These are phyloP conservation scores for Drosophila suboccidentalis DNA, from an alignment of 2,888 invertebrate genomes.

Conservation along the genomic window DNA sequence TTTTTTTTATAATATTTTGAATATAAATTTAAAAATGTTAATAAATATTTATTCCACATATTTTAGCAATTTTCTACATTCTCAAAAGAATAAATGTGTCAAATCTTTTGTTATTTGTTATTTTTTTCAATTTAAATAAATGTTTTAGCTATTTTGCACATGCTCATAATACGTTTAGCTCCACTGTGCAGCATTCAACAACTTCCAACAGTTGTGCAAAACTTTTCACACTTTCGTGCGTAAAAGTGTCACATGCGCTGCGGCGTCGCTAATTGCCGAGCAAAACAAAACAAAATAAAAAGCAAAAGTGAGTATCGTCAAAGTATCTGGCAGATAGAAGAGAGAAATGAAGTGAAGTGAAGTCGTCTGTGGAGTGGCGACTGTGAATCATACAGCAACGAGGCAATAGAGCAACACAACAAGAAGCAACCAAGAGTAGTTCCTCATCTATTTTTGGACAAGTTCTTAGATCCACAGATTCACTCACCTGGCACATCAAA, in stretches of 20 bases:
- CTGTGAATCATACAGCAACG: conserved; percentile 65
- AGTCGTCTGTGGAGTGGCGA: conserved; percentile 46
- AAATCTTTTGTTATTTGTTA: too few species aligned
- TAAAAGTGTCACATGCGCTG: conserved; percentile 75
- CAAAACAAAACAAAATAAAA: conserved; percentile 45
- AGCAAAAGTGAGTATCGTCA: conserved; percentile 63
- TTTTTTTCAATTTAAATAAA: too few species aligned
- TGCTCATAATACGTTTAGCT: not conserved
- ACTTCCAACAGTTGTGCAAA: conserved; percentile 58
- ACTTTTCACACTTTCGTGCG: conserved; percentile 77
- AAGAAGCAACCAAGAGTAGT: conserved; percentile 34
- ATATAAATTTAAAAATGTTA: too few species aligned
- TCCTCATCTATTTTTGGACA: conserved; percentile 50
- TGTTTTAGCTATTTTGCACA: not conserved
- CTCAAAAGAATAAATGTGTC: too few species aligned
- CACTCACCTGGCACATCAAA: conserved; percentile 81
- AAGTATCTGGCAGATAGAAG: conserved; percentile 52
- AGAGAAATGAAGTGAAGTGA: conserved; percentile 24
- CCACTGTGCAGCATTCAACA: conserved; percentile 60
- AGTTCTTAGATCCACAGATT: conserved; percentile 1
- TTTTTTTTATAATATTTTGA: too few species aligned
- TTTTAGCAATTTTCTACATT: too few species aligned
- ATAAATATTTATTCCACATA: too few species aligned
- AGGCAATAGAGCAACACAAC: conserved; percentile 8
- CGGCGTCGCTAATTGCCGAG: conserved; percentile 74